These are phyloP conservation scores for Arrhamphus sclerolepis DNA, from an alignment of 2,797 vertebrate species.

Conservation along the genomic window DNA sequence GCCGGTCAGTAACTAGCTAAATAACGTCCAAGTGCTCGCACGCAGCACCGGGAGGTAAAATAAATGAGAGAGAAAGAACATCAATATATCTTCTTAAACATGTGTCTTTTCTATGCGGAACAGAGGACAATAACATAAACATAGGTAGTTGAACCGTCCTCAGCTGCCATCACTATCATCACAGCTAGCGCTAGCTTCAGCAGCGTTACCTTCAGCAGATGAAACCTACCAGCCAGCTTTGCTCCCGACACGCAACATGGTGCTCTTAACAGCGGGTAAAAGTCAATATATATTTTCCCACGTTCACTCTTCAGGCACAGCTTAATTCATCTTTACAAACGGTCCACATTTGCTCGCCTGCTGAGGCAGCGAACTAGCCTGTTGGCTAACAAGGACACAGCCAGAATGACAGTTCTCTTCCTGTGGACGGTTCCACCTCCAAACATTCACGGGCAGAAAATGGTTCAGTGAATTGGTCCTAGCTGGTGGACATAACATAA, in stretches of 20 bases:
- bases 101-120: too few relatives aligned
- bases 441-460: constrained; percentile 50
- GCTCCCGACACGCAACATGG: constrained; percentile 81
- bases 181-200: constrained; percentile 28
- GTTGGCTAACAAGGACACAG: constrained; percentile 82
- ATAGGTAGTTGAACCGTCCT: constrained; percentile 49
- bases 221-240: constrained; percentile 78
- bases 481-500: too few relatives aligned
- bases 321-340: constrained; percentile 73
- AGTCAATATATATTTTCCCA: constrained; percentile 31
- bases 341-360: constrained; percentile 58
- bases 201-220: constrained; percentile 2
- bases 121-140: not conserved
- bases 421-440: constrained; percentile 52
- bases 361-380: constrained; percentile 47
- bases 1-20: not conserved
- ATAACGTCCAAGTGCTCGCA: not conserved
- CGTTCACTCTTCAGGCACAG: constrained; percentile 39
- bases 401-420: constrained; percentile 74
- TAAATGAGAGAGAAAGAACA: not conserved
- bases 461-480: constrained; percentile 22
- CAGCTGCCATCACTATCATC: not conserved
- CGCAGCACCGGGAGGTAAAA: not conserved
- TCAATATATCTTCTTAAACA: not conserved
- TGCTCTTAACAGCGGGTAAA: constrained; percentile 44